A percentile compares a stretch with the other conserved stretches of the same genome.
Conservation (phyloP, 2,113 vertebrate species). For the Oncorhynchus kisutch region DNA sequence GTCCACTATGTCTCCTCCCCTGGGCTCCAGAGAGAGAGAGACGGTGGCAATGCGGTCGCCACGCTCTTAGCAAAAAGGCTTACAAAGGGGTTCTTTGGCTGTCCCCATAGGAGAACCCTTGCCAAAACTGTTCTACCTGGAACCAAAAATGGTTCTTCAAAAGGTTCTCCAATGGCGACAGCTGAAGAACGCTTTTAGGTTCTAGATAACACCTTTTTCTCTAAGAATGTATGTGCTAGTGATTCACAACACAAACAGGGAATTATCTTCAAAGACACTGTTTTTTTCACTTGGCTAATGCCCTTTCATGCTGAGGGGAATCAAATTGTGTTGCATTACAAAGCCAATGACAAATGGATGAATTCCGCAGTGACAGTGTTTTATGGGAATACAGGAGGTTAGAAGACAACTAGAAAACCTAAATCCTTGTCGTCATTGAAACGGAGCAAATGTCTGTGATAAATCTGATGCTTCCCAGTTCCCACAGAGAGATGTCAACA, state of each 20-base stretch:
- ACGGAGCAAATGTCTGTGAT: slow-evolving; percentile 20
- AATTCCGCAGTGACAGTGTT: slow-evolving; percentile 21
- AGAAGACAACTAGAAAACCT: slow-evolving; percentile 8
- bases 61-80: too few relatives aligned
- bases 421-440: slow-evolving; percentile 28
- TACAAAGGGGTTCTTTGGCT: not conserved
- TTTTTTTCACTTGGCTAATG: slow-evolving; percentile 46
- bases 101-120: too few relatives aligned
- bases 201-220: too few relatives aligned
- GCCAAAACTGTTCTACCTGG: too few relatives aligned
- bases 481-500: slow-evolving; percentile 24
- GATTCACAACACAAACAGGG: slow-evolving; percentile 32
- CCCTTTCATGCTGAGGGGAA: slow-evolving; percentile 38
- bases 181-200: too few relatives aligned
- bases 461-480: slow-evolving; percentile 28
- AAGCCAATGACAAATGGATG: slow-evolving; percentile 34
- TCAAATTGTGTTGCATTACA: slow-evolving; percentile 37
- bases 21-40: slow-evolving; percentile 22
- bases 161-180: too few relatives aligned
- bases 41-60: not conserved
- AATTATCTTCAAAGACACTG: slow-evolving; percentile 25
- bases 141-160: too few relatives aligned
- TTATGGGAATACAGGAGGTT: slow-evolving; percentile 13
- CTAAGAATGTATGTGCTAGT: slow-evolving; percentile 7
- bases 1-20: slow-evolving; percentile 26